Base-by-base conservation (phyloP, 37 sponge, comb jelly and placozoan genomes). In the Lycopodina hypogea region DNA sequence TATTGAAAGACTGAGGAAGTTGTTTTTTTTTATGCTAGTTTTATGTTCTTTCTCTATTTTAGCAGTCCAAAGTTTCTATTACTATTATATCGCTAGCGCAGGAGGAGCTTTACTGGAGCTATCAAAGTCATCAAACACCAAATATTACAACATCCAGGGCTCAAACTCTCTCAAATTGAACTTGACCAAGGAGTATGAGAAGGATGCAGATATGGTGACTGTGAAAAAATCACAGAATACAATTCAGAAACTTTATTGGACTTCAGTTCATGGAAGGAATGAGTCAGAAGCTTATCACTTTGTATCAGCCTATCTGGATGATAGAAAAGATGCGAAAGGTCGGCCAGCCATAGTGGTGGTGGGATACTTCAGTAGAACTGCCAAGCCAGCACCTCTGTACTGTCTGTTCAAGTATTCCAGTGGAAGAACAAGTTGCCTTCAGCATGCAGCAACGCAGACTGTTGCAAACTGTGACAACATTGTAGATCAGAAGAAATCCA, bases 231-330 rank as follows among this genome's bases (percentile, higher is more conserved):
- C n/a, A n/a, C n/a, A n/a, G n/a, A 52, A 15, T 52, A 52, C 11
- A 18, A 15, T 52, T 15, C 53, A 18, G 11, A 52, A 52, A 15
- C 53, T 52, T 52, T 15, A 52, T 52, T 52, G 53, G 53, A 52
- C 53, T 52, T 52, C 53, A 52, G 53, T 52, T 11, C 53, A 52
- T 52, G 53, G 11, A 52, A 52, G 15, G 15, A 15, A 15, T 15
- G 15, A 52, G 15, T n/a, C n/a, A n/a, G 11, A 52, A 11, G 11
- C 53, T 15, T 52, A 52, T 15, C 53, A 66, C 68, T 60, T 77
- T 17, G 39, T 77, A n/a, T 77, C 78, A 12, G 78, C 78, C n/a
- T 61, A 77, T 60, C 62, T 38, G 6, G 78, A 77, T 9, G 34
- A 35, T 3, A 60, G 78, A 52, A 15, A 52, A 15, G 15, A 11